Evolutionary conservation across 2,113 vertebrate genomes (phyloP).

Genomic region (Corvus hawaiiensis): DNA sequence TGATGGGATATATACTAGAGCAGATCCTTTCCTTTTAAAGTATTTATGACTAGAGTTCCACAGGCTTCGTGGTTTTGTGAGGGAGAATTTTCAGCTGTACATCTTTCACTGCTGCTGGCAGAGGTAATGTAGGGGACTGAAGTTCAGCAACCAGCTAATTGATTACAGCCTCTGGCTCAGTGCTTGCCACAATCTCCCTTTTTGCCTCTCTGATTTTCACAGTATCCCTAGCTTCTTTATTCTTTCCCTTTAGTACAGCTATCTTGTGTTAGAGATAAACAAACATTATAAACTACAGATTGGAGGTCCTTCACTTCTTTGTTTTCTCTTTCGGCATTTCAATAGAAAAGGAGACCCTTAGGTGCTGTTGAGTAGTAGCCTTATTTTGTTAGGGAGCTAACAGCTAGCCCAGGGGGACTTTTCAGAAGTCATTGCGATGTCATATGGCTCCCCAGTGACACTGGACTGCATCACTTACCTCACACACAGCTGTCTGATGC

Average conservation of each 20-base stretch:
- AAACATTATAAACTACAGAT: neutral
- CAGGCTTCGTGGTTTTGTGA: neutral
- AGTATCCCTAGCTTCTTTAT: neutral
- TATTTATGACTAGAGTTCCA: neutral
- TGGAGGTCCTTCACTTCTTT: neutral
- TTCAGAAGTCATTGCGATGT: neutral
- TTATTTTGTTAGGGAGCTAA: slow-evolving; percentile 5
- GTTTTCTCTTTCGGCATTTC: neutral
- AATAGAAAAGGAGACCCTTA: neutral
- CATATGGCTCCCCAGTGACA: neutral
- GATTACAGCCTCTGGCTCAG: neutral
- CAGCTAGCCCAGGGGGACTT: neutral
- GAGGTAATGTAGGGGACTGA: neutral
- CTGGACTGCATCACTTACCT: neutral
- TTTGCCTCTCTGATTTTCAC: neutral
- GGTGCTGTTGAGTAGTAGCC: neutral
- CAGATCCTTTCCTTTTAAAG: neutral
- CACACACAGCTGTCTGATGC: neutral
- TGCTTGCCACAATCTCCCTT: neutral
- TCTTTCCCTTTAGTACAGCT: neutral
- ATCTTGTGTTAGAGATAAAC: neutral
- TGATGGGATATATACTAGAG: neutral
- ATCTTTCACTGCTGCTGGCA: neutral
- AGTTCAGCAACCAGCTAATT: neutral
- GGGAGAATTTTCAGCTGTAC: neutral